Evolutionary conservation across 2,888 invertebrate species (phyloP).

Genomic region (Caprella mutica): DNA sequence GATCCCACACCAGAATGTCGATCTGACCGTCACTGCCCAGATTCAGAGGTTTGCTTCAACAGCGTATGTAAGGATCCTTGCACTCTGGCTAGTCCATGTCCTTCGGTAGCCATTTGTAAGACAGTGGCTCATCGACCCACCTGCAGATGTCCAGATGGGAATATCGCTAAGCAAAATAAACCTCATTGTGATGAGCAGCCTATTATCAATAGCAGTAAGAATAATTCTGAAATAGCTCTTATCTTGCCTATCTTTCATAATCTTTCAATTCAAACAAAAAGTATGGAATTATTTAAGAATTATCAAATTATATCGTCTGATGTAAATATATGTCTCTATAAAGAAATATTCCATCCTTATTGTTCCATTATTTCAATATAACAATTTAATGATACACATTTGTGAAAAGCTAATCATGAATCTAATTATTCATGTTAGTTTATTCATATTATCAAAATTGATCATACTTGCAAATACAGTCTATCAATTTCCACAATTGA

Average conservation of each 20-base stretch:
- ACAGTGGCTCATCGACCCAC: conserved; percentile 41
- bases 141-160: conserved; percentile 55
- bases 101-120: conserved; percentile 58
- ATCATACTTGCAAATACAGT: too few relatives aligned
- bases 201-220: not conserved
- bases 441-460: too few relatives aligned
- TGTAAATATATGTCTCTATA: not conserved
- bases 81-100: conserved; percentile 44
- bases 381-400: too few relatives aligned
- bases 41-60: conserved; percentile 9
- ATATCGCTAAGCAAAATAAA: conserved; percentile 61
- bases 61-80: conserved; percentile 22
- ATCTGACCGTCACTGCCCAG: conserved; percentile 13
- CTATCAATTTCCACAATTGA: too few relatives aligned
- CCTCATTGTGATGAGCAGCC: conserved; percentile 45
- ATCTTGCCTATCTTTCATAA: not conserved
- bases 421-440: too few relatives aligned
- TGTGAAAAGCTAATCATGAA: too few relatives aligned
- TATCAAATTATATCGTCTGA: not conserved
- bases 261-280: not conserved
- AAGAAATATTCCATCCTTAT: too few relatives aligned
- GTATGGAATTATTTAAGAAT: too few relatives aligned
- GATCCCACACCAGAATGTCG: conserved; percentile 11
- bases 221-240: not conserved
- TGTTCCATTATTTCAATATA: too few relatives aligned